A percentile compares a stretch with the other conserved stretches of the same genome.
phyloP scores from a whole-genome alignment of 2,888 invertebrate species.

The Synergus umbraculus region DNA sequence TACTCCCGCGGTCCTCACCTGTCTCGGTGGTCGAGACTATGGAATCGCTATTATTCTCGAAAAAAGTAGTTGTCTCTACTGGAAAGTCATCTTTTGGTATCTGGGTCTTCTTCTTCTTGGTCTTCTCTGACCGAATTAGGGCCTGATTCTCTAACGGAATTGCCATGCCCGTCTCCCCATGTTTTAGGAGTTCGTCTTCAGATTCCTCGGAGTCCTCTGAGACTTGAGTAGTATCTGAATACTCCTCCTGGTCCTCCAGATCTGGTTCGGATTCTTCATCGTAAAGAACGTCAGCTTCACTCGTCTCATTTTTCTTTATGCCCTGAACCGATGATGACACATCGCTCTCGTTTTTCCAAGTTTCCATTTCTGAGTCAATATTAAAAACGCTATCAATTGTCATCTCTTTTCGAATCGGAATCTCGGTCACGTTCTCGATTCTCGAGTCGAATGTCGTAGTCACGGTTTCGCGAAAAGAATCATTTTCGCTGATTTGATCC shows the following conservation, averaged over 20 bases:
- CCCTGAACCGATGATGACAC: conserved; percentile 13
- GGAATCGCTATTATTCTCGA: conserved; percentile 47
- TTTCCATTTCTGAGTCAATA: conserved; percentile 26
- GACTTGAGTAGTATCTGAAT: conserved; percentile 55
- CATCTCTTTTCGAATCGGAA: conserved; percentile 25
- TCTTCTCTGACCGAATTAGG: conserved; percentile 44
- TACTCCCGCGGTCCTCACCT: conserved; percentile 57
- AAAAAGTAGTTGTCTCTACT: conserved; percentile 9
- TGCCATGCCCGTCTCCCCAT: conserved; percentile 70
- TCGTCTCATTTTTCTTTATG: conserved; percentile 46
- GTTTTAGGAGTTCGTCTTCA: conserved; percentile 68
- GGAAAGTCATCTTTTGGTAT: conserved; percentile 42
- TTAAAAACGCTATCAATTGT: conserved; percentile 12
- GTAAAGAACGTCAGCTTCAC: conserved; percentile 57
- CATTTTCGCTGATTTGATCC: neutral
- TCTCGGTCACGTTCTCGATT: conserved; percentile 35
- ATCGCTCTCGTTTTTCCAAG: conserved; percentile 32
- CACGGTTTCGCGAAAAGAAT: neutral
- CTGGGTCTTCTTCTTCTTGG: conserved; percentile 19
- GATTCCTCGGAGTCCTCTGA: conserved; percentile 63
- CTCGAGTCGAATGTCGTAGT: neutral
- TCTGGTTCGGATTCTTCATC: conserved; percentile 50
- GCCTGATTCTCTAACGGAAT: conserved; percentile 58
- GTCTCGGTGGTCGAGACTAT: conserved; percentile 45
- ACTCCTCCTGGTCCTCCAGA: conserved; percentile 54